A percentile compares a stretch with the other conserved stretches of the same genome.
Conservation (phyloP, 2,888 invertebrate species). For the Drosophila trichaetosa region DNA sequence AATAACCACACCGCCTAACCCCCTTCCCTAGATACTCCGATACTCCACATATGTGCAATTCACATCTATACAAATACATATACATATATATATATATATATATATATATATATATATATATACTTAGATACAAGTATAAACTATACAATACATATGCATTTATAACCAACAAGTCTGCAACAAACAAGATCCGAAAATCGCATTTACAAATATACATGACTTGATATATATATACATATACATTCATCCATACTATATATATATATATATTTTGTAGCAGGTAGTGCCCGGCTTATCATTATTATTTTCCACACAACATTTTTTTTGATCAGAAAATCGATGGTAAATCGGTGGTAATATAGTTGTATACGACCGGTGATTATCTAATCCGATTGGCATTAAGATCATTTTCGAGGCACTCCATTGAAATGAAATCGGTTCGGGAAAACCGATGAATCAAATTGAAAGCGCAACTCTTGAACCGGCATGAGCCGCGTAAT, state of each 20-base stretch:
- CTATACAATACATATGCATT: conserved; percentile 52
- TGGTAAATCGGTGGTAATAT: not conserved
- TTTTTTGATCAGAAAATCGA: not conserved
- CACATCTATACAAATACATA: conserved; percentile 16
- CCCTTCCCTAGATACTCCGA: not conserved
- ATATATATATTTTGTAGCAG: conserved; percentile 21
- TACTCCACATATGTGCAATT: conserved; percentile 20
- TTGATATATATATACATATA: conserved; percentile 27
- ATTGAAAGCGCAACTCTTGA: not conserved
- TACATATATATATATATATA: conserved; percentile 11
- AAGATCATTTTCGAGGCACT: not conserved
- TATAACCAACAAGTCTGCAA: conserved; percentile 68
- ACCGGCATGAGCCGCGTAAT: conserved; percentile 4
- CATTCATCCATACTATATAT: conserved; percentile 25
- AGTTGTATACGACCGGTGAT: not conserved
- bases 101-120: conserved; percentile 12
- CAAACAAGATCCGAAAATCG: conserved; percentile 13
- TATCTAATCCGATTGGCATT: not conserved
- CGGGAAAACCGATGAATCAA: not conserved
- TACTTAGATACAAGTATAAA: conserved; percentile 31
- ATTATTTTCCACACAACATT: not conserved
- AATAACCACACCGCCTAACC: conserved; percentile 12
- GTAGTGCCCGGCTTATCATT: conserved; percentile 1
- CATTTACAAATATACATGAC: conserved; percentile 32
- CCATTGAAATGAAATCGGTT: not conserved